These are phyloP conservation scores for Zosterops hypoxanthus DNA, from an alignment of 2,113 vertebrate species.

Conservation along the genomic window DNA sequence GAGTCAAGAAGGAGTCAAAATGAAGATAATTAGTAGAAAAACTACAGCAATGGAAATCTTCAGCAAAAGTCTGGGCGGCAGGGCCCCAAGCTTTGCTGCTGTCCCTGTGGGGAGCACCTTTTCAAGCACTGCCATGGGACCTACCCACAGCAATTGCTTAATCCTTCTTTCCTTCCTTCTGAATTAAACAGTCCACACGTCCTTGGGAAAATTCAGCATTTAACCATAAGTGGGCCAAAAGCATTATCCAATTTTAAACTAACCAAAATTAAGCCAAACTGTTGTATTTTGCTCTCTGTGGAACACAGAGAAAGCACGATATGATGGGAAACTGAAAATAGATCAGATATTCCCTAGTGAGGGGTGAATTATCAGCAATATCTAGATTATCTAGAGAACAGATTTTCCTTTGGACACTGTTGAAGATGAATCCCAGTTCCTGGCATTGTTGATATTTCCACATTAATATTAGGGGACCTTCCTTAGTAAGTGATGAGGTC, in stretches of 20 bases:
- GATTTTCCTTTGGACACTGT: neutral
- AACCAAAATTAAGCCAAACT: neutral
- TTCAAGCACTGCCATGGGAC: neutral
- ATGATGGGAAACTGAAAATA: slow-evolving; percentile 32
- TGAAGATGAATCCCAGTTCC: neutral
- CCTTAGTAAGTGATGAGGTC: neutral
- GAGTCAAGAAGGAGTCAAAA: neutral
- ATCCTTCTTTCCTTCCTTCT: neutral
- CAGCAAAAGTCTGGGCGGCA: neutral
- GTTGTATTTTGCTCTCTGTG: neutral
- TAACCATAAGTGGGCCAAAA: neutral
- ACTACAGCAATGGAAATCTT: neutral
- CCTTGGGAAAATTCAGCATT: neutral
- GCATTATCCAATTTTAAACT: neutral
- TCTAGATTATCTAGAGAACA: slow-evolving; percentile 5
- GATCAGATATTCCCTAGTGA: slow-evolving; percentile 6
- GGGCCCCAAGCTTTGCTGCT: neutral
- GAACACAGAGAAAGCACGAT: neutral
- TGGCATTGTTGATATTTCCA: neutral
- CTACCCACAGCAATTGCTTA: neutral
- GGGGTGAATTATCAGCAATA: neutral
- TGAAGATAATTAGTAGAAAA: neutral
- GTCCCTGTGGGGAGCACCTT: neutral
- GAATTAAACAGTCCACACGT: neutral
- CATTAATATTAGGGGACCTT: neutral